These are phyloP conservation scores for Falco concolor DNA, from an alignment of 2,797 vertebrate species.

Conservation along the genomic window DNA sequence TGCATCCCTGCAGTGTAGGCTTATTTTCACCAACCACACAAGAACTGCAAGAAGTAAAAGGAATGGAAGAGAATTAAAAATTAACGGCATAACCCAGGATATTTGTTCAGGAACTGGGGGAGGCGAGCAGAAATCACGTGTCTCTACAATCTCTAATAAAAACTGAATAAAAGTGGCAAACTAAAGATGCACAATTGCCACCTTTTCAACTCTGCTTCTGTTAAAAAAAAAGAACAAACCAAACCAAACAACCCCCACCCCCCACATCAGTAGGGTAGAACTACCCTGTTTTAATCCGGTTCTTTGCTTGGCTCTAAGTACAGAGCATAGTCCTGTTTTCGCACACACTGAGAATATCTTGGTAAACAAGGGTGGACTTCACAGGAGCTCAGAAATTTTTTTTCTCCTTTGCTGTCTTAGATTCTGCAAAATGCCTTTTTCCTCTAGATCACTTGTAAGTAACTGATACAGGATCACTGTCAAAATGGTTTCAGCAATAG, in stretches of 20 bases:
- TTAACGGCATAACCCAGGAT: not conserved
- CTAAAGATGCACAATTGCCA: not conserved
- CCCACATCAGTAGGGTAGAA: not conserved
- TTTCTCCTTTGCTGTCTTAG: not conserved
- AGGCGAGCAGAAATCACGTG: too few relatives aligned
- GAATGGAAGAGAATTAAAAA: not conserved
- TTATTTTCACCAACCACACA: conserved; percentile 12
- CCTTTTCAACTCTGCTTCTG: not conserved
- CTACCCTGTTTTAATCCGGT: not conserved
- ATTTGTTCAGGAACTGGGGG: not conserved
- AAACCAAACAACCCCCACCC: not conserved
- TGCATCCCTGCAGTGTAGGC: conserved; percentile 25
- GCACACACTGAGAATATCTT: not conserved
- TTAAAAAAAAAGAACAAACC: not conserved
- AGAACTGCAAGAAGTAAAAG: conserved; percentile 33
- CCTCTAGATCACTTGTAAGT: not conserved
- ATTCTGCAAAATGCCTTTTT: not conserved
- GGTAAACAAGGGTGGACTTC: not conserved
- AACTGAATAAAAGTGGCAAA: not conserved
- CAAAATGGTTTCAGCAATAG: not conserved
- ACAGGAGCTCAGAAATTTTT: not conserved
- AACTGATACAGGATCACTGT: not conserved
- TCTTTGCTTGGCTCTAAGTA: not conserved
- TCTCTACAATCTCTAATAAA: not conserved
- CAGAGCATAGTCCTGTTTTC: not conserved